Evolutionary conservation across 2,797 vertebrate species (phyloP), one percentile per base, ranked within the genome.

Genomic region (Lophius americanus): DNA sequence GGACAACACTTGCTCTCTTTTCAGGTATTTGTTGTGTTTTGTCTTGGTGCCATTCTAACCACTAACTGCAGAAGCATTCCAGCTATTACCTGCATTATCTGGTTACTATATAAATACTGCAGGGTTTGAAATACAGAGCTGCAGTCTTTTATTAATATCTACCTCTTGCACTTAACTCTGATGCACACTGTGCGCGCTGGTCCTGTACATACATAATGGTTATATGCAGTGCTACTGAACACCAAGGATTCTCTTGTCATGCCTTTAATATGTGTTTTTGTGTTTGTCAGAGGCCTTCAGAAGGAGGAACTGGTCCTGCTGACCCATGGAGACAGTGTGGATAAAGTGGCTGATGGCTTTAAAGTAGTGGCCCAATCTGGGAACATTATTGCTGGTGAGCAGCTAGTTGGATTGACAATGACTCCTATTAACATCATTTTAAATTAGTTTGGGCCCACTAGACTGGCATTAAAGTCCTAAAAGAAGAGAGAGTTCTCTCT

Each of bases 311-410:
- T 96, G 58, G 98, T 99, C 69, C 90, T 99, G 67, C 93, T 99
- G 76, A 99, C 98, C 41, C 98, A 99, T 0, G 97, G 98, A 68
- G 98, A 99, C 62, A 99, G 98, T 1, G 97, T 99, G 75, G 98
- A 99, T 90, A 99, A 99, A 91, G 97, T 99, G 51, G 97, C 98
- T 36, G 98, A 99, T 75, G 98, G 97, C 57, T 99, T 99, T 91
- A 99, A 99, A 86, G 95, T 97, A 72, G 97, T 99, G 82, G 96
- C 98, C 7, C 96, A 96, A 69, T 99, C 98, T 77, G 98, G 97
- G 72, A 98, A 95, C 89, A 98, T 99, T 49, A 93, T 98, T 82
- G 98, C 98, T 85, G 98, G 98, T 99, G 85, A 88, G 85, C 2
- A 52, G 66, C 33, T 37, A 0, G 5, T 0, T 0, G 32, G 8